phyloP scores from a whole-genome alignment of 2,888 invertebrate species.

The Parapristionchus giblindavisi region DNA sequence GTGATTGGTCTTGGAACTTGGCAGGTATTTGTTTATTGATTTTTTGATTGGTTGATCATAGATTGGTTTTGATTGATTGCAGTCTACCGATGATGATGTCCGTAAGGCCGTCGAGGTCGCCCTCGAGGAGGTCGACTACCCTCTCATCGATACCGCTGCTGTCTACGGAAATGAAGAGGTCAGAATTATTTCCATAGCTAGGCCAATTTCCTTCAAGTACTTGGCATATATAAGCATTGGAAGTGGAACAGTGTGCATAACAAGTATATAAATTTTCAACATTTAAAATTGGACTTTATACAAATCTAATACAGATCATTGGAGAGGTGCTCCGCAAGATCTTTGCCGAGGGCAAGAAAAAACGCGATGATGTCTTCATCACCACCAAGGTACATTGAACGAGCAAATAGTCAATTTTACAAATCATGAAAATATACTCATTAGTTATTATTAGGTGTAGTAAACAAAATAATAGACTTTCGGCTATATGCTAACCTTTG shows the following conservation, averaged over 20 bases:
- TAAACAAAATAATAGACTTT: no score
- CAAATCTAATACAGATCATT: constrained; percentile 70
- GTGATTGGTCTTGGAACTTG: constrained; percentile 61
- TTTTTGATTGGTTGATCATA: not conserved
- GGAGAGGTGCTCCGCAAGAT: constrained; percentile 81
- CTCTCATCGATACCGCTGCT: constrained; percentile 84
- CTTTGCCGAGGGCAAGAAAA: constrained; percentile 78
- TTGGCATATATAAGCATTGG: no score
- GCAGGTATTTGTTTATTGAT: constrained; percentile 47
- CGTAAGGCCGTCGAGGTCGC: constrained; percentile 69
- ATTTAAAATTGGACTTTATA: not conserved
- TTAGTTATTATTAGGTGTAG: no score
- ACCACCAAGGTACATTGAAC: constrained; percentile 87
- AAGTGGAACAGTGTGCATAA: no score
- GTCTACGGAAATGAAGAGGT: constrained; percentile 81
- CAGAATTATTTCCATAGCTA: no score
- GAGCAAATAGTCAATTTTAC: no score
- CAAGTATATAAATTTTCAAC: not conserved
- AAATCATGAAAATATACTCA: no score
- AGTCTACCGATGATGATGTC: constrained; percentile 30
- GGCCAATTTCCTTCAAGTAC: no score
- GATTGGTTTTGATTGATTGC: not conserved
- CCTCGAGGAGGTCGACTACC: constrained; percentile 82
- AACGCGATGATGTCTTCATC: constrained; percentile 83
- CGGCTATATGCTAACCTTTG: no score